phyloP scores from a whole-genome alignment of 1,140 invertebrate species.

The Temnothorax curvispinosus region DNA sequence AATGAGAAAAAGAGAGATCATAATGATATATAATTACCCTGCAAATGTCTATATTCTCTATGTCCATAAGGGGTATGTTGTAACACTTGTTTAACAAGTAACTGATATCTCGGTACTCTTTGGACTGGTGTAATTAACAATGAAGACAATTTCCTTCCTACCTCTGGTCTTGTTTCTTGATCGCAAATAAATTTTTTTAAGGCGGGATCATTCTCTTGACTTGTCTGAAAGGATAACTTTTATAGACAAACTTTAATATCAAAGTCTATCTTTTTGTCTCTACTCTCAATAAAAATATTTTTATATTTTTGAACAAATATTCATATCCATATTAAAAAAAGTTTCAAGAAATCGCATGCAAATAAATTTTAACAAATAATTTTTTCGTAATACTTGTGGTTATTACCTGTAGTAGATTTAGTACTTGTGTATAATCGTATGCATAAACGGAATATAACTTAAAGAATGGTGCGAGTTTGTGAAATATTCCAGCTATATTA shows the following conservation, averaged over 20 bases:
- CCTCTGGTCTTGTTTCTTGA: conserved; percentile 91
- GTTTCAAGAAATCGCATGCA: background rate
- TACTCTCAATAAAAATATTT: background rate
- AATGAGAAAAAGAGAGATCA: too few species aligned
- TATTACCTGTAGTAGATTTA: conserved; percentile 86
- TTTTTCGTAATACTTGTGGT: background rate
- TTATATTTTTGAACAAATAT: background rate
- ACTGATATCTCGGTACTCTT: conserved; percentile 91
- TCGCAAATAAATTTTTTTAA: conserved; percentile 87
- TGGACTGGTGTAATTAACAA: conserved; percentile 92
- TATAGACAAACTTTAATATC: conserved; percentile 4
- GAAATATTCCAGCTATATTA: conserved; percentile 89
- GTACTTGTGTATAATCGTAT: conserved; percentile 89
- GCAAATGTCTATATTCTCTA: conserved; percentile 87
- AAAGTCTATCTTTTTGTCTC: background rate
- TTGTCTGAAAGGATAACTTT: conserved; percentile 83
- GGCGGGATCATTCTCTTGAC: conserved; percentile 86
- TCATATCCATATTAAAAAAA: background rate
- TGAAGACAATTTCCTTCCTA: conserved; percentile 89
- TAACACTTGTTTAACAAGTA: conserved; percentile 90
- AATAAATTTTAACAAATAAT: background rate
- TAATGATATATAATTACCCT: conserved; percentile 74
- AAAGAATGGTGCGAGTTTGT: conserved; percentile 91
- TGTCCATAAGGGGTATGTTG: conserved; percentile 88
- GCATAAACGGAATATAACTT: conserved; percentile 93